These are phyloP conservation scores for Sebastes jordani DNA, from an alignment of 2,797 vertebrate genomes.

Conservation along the genomic window DNA sequence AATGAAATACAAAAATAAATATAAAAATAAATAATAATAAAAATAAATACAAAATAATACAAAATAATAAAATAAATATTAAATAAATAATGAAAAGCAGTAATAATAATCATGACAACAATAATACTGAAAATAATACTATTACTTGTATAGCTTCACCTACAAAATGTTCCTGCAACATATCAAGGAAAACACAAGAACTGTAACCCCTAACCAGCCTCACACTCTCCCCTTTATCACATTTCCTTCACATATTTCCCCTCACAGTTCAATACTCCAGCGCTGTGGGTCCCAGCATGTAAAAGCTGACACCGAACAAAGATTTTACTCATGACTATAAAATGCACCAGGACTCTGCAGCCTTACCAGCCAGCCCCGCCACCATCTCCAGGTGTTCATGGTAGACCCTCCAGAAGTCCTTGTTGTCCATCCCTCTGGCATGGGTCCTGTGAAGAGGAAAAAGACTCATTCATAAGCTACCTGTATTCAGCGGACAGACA, in stretches of 20 bases:
- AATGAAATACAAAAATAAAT: too few relatives aligned
- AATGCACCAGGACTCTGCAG: neutral
- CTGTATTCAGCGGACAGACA: neutral
- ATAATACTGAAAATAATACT: too few relatives aligned
- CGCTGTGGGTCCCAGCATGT: rapidly evolving
- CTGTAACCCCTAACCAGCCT: too few relatives aligned
- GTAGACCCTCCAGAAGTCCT: slow-evolving; percentile 93
- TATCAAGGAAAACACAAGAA: too few relatives aligned
- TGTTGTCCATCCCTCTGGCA: slow-evolving; percentile 95
- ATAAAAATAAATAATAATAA: too few relatives aligned
- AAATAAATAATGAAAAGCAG: too few relatives aligned
- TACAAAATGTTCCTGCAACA: too few relatives aligned
- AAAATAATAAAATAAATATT: too few relatives aligned
- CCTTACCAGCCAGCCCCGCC: slow-evolving; percentile 88
- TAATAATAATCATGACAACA: too few relatives aligned
- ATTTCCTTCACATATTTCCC: neutral
- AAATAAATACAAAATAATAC: too few relatives aligned
- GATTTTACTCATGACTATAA: neutral
- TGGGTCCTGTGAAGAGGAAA: slow-evolving; percentile 84
- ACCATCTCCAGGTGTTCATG: slow-evolving; percentile 92
- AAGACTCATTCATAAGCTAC: neutral
- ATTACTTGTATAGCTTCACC: too few relatives aligned
- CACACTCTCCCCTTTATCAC: too few relatives aligned
- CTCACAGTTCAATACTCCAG: neutral
- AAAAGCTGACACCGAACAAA: neutral